Base-by-base conservation (phyloP, 2,888 invertebrate genomes). In the Zygaena filipendulae region DNA sequence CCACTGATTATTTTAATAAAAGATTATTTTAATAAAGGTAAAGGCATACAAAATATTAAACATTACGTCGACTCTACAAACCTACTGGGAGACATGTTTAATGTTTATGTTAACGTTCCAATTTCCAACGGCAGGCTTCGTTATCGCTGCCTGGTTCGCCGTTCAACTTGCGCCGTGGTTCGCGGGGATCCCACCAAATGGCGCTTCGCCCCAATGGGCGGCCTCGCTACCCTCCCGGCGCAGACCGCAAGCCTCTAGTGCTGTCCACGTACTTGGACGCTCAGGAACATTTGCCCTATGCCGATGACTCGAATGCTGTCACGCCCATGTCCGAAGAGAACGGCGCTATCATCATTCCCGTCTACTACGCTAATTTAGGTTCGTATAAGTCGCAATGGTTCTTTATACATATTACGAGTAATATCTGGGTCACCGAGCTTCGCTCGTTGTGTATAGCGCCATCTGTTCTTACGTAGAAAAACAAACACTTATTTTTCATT, bases 311-410 rank as follows among this genome's bases (percentile, higher is more conserved):
- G 40, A 94, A 94, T 59, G 97, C 96, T 42, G 97, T 95, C 35
- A 97, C 97, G 38, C 97, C 97, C 30, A 95, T 96, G 91, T 96
- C 95, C 42, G 97, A 97, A 81, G 97, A 97, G 77, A 95, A 95
- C 71, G 95, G 95, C 59, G 93, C 93, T 61, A 94, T 95, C 71
- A 91, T 95, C 55, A 92, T 95, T 53, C 93, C 94, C 34, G 90
- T 91, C 62, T 94, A 93, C 79, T 91, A 92, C 66, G 87, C 91
- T 52, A 92, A 90, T 77, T 82, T 91, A 81, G 91, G 91, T 85
- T 56, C 52, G 67, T 52, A 39, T n/a, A n/a, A n/a, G n/a, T 26
- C 20, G 9, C 9, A 12, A 7, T 38, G 30, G 13, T 14, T 25
- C 20, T 7, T 14, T 7, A 29, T 23, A 19, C 22, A 13, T 11